phyloP scores from a whole-genome alignment of 1,140 invertebrate species.

The Zaprionus taronus region DNA sequence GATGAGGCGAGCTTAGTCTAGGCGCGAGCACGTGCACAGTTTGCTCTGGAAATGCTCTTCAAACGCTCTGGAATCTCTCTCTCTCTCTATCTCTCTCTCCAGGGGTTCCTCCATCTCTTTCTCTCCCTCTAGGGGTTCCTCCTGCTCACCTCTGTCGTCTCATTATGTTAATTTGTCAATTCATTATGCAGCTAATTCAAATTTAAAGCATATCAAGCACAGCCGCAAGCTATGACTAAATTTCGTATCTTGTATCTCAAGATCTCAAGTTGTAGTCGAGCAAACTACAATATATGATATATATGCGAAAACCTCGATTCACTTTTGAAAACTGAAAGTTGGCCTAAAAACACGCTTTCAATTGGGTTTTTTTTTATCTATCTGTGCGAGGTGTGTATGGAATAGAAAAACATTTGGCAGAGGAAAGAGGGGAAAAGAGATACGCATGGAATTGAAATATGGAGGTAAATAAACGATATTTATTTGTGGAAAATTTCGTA shows the following conservation, averaged over 20 bases:
- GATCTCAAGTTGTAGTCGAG: slow-evolving; percentile 8
- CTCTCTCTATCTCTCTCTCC: neutral
- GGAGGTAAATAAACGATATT: neutral
- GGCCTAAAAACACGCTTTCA: slow-evolving; percentile 76
- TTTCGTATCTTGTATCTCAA: slow-evolving; percentile 26
- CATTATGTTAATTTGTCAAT: no score
- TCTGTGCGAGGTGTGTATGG: slow-evolving; percentile 9
- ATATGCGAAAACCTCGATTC: slow-evolving; percentile 68
- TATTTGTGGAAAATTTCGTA: neutral
- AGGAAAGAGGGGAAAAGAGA: neutral
- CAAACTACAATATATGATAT: slow-evolving; percentile 1
- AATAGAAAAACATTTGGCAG: neutral
- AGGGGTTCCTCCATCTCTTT: neutral
- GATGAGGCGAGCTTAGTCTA: neutral
- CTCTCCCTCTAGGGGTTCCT: neutral
- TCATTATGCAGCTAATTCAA: slow-evolving; percentile 72
- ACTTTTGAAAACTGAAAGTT: slow-evolving; percentile 76
- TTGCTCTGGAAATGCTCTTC: neutral
- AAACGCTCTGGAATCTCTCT: neutral
- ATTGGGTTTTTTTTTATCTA: slow-evolving; percentile 16
- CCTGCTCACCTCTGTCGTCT: no score
- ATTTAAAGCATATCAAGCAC: slow-evolving; percentile 57
- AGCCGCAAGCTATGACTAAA: slow-evolving; percentile 62
- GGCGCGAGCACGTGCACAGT: neutral
- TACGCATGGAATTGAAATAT: neutral